Evolutionary conservation across 2,113 vertebrate species (phyloP), one percentile per base, ranked within the genome.

Genomic region (Ammospiza caudacuta): DNA sequence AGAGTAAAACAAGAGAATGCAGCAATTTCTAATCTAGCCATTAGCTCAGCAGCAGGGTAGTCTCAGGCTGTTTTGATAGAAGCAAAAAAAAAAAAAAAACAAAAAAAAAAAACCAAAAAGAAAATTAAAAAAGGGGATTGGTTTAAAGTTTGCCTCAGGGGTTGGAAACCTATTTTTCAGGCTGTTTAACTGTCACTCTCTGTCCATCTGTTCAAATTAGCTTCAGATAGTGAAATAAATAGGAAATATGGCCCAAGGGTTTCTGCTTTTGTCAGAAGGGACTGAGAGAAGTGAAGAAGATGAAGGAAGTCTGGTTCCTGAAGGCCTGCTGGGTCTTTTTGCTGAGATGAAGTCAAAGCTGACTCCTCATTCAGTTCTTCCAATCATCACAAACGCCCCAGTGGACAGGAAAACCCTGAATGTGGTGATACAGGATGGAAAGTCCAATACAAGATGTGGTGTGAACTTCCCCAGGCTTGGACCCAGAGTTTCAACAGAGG

Each of bases 191-290:
- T 96, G 96, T 96, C 90, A 88, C 90, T 96, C 95, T 89, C 52
- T n/a, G n/a, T n/a, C n/a, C 72, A 81, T 96, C 92, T 96, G 82
- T 81, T 95, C 91, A 95, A 96, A 97, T 98, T 95, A 97, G 79
- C 75, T 96, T 83, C 94, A 97, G 92, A 90, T 77, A 94, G 82
- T 83, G 80, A 97, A 97, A 96, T 93, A 96, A 97, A 93, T 95
- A 93, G 90, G 81, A 94, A 94, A 91, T 92, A 87, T 92, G 76
- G 55, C 91, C 91, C 68, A 75, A 88, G 75, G 85, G 61, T 79
- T 78, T 69, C 89, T 90, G 47, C 61, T 94, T 85, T 94, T 97
- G 62, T 95, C 93, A 95, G 91, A 94, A 81, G 55, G 44, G 66
- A 41, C 55, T 95, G 67, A 94, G 91, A 91, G 80, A 94, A 83